Base-by-base conservation (phyloP, 2,113 vertebrate genomes). In the Galbula dea region DNA sequence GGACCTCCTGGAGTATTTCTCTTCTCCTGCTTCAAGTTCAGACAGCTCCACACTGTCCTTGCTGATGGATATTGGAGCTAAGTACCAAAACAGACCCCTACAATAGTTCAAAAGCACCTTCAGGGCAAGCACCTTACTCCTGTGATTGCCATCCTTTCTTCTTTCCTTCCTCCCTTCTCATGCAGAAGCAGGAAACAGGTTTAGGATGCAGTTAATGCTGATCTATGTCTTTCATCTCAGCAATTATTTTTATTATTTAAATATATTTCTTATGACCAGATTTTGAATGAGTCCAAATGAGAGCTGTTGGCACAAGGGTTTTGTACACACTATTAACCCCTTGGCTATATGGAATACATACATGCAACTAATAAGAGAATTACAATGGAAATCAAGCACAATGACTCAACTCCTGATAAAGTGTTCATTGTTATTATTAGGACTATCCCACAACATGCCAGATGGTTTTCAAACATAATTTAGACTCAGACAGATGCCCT, bases 401-500 rank as follows among this genome's bases (percentile, higher is more conserved):
- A 27, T 67, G 85, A 93, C 79, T 96, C 90, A 93, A 14, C 48
- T 77, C 68, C 37, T 48, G 72, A 90, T 77, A 78, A 93, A 95
- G 88, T 36, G 57, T 29, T 94, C 83, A 55, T 67, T 93, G 93
- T 96, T 83, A 61, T 63, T 86, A 85, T 78, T 63, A 90, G 55
- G 65, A 90, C 83, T 63, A 93, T 78, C 65, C 73, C 92, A 94
- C 73, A 91, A 91, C 36, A 45, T 15, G 43, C 83, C 92, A 93
- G 94, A 75, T 63, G 59, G 86, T 67, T 95, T 93, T 88, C 51
- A 80, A 94, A 80, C 55, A n/a, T 67, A 88, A 95, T n/a, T 91
- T 78, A 93, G 80, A 51, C 77, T 86, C 73, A 61, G 81, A 94
- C 87, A 92, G 85, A 95, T 86, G 79, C 94, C 96, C 93, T 96